Conservation (phyloP, 2,888 invertebrate species). For the Chrysolina haemoptera region DNA sequence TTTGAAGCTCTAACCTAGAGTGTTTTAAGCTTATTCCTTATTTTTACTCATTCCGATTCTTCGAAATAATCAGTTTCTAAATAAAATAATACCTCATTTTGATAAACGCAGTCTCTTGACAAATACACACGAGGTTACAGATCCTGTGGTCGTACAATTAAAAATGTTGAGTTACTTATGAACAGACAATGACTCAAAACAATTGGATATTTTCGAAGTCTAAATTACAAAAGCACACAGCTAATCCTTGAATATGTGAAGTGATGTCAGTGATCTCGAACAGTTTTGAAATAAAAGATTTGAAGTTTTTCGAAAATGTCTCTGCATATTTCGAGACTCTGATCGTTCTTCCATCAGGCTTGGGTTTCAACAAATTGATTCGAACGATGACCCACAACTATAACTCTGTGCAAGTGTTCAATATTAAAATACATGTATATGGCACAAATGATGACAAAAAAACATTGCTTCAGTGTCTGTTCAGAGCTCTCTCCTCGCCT, state of each 20-base stretch:
- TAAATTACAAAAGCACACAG: background rate
- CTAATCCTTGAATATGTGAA: background rate
- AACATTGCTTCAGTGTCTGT: conserved; percentile 27
- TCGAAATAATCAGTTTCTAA: background rate
- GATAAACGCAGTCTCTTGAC: background rate
- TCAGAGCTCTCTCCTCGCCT: conserved; percentile 42
- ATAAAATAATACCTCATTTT: no score
- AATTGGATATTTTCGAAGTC: background rate
- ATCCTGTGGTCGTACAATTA: background rate
- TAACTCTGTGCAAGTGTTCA: background rate
- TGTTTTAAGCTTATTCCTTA: background rate
- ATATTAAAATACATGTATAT: conserved; percentile 10
- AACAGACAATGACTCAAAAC: background rate
- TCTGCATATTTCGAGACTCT: background rate
- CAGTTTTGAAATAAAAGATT: no score
- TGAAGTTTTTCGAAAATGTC: background rate
- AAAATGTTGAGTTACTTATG: background rate
- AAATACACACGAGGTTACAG: background rate
- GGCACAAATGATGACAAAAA: conserved; percentile 10
- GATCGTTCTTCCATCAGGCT: no score
- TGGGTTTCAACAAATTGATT: background rate
- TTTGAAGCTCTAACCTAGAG: background rate
- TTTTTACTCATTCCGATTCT: background rate
- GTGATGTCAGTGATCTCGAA: background rate
- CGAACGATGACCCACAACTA: background rate